Base-by-base conservation (phyloP, 2,797 vertebrate species). In the Austrolebias charrua region DNA sequence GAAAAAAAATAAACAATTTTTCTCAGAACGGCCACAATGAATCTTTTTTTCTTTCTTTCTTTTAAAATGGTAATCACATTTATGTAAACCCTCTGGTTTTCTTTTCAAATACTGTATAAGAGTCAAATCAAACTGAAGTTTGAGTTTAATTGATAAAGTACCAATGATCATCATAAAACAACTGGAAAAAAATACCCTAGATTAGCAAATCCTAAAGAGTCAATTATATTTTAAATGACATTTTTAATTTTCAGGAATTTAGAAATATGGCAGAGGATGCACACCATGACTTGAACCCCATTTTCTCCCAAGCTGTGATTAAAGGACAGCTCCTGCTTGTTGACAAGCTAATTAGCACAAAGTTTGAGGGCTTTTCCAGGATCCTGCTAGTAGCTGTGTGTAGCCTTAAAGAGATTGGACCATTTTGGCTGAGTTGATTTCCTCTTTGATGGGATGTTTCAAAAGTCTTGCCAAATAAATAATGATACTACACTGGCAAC, bases 261-360 rank as follows among this genome's bases (percentile, higher is more conserved):
- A 72, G 74, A 60, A 75, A 47, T 68, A 69, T 69, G 81, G 79
- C 86, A 81, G 50, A 59, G 62, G 66, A 72, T 57, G 54, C 15
- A 35, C 38, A 42, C 60, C 44, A 5, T 60, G 78, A 71, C 66
- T 84, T 78, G 76, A 82, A 82, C 79, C 67, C 68, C 43, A 55
- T 78, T 83, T 82, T 66, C 71, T 75, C 69, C 75, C 82, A 83
- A 75, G 85, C 80, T 83, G 83, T 73, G 83, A 89, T 90, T 85
- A 88, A 87, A 88, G 79, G 53, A 72, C 69, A 66, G 71, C 58
- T 60, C 80, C 86, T 87, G 77, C 84, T 82, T 86, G 83, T 87
- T 90, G 80, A 88, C 82, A 81, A 84, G 82, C 79, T 83, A 86
- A 90, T 89, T 89, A 88, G 80, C 71, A 71, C 82, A 78, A 81